A percentile compares a stretch with the other conserved stretches of the same genome.
phyloP scores from a whole-genome alignment of 1,140 invertebrate species.

The Trichonephila clavata region DNA sequence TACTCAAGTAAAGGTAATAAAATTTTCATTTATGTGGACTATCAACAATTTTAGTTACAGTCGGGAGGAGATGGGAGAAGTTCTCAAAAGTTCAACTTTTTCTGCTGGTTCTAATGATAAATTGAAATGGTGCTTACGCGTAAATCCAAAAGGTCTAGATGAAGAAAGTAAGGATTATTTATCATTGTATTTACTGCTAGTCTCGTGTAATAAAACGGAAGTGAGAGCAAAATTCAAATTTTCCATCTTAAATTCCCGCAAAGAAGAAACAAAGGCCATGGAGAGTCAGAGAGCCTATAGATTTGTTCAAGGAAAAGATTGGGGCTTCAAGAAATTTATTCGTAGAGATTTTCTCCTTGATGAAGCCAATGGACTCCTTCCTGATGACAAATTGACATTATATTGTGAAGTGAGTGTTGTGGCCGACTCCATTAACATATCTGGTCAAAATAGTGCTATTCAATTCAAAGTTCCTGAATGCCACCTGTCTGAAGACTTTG shows the following conservation, averaged over 20 bases:
- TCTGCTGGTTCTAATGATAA: constrained; percentile 99
- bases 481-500: constrained; percentile 95
- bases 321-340: constrained; percentile 99
- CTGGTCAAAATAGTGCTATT: constrained; percentile 95
- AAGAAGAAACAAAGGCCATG: constrained; percentile 99
- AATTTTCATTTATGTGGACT: constrained; percentile 99
- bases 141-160: constrained; percentile 99
- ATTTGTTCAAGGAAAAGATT: constrained; percentile 99
- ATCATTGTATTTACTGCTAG: constrained; percentile 98
- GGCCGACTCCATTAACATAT: constrained; percentile 98
- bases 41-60: constrained; percentile 99
- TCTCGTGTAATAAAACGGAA: constrained; percentile 99
- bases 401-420: constrained; percentile 99
- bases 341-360: constrained; percentile 98
- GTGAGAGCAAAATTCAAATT: constrained; percentile 99
- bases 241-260: constrained; percentile 99
- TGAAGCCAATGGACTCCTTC: constrained; percentile 97
- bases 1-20: constrained; percentile 92
- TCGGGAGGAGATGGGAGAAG: constrained; percentile 99
- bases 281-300: constrained; percentile 96
- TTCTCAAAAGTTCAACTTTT: constrained; percentile 99
- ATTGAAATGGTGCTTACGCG: constrained; percentile 99
- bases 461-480: constrained; percentile 99
- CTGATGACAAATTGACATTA: constrained; percentile 99
- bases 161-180: constrained; percentile 99